A percentile compares a stretch with the other conserved stretches of the same genome.
These are phyloP conservation scores for Dromaius novaehollandiae DNA, from an alignment of 2,113 vertebrate genomes.

Conservation along the genomic window DNA sequence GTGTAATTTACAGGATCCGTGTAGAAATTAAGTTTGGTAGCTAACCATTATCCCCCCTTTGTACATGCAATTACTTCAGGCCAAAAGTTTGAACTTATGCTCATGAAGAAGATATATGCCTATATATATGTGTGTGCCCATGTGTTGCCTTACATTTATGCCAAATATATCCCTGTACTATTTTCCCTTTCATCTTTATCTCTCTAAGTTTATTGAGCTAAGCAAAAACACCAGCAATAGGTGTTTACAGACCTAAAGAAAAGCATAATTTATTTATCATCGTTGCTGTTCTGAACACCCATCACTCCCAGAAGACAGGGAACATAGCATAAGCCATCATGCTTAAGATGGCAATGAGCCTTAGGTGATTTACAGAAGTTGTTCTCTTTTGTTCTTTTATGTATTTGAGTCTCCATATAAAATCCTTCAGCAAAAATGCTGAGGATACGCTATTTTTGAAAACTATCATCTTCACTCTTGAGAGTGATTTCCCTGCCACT, in stretches of 20 bases:
- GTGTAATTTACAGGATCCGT: accelerated
- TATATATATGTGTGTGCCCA: background rate
- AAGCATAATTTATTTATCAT: background rate
- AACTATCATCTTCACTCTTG: background rate
- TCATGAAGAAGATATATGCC: background rate
- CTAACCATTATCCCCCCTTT: background rate
- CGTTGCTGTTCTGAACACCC: background rate
- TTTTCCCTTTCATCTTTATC: background rate
- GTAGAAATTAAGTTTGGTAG: background rate
- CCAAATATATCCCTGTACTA: background rate
- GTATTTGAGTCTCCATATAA: background rate
- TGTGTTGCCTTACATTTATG: background rate
- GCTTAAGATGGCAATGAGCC: background rate
- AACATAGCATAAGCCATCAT: background rate
- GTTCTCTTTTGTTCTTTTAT: background rate
- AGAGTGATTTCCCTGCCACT: background rate
- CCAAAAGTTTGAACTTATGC: background rate
- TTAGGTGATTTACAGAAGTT: background rate
- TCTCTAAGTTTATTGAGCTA: background rate
- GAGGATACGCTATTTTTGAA: background rate
- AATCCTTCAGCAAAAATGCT: background rate
- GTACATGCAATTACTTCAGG: background rate
- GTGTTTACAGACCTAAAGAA: background rate
- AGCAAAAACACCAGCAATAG: background rate
- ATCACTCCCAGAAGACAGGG: background rate